phyloP scores from a whole-genome alignment of 2,113 vertebrate species.

The Pollimyrus isidori region DNA sequence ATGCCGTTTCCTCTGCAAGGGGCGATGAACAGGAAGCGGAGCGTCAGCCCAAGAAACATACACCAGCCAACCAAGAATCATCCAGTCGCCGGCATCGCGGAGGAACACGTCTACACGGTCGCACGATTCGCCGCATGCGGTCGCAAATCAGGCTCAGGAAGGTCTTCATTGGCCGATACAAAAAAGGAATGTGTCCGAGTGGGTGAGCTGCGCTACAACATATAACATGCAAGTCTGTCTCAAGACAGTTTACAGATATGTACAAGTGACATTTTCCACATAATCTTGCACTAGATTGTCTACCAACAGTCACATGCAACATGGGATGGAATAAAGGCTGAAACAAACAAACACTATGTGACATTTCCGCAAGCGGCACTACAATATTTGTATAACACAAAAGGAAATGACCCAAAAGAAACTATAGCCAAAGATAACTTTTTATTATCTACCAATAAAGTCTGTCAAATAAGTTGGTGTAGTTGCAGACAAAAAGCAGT shows the following conservation, averaged over 20 bases:
- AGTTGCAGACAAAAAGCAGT: background rate
- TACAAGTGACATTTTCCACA: background rate
- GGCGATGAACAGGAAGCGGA: slow-evolving; percentile 37
- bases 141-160: background rate
- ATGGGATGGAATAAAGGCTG: background rate
- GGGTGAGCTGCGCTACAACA: background rate
- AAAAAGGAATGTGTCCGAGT: background rate
- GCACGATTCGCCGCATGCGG: background rate
- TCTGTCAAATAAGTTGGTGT: background rate
- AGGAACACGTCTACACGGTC: background rate
- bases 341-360: background rate
- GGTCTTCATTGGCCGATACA: background rate
- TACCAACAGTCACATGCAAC: background rate
- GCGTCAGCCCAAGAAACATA: background rate
- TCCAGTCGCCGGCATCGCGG: background rate
- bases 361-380: background rate
- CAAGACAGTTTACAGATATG: background rate
- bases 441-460: background rate
- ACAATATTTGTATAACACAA: background rate
- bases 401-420: background rate
- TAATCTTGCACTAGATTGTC: background rate
- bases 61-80: background rate
- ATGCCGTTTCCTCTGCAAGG: slow-evolving; percentile 84
- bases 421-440: background rate
- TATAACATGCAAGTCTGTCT: background rate